Evolutionary conservation across 2,113 vertebrate species (phyloP).

Genomic region (Peromyscus californicus): DNA sequence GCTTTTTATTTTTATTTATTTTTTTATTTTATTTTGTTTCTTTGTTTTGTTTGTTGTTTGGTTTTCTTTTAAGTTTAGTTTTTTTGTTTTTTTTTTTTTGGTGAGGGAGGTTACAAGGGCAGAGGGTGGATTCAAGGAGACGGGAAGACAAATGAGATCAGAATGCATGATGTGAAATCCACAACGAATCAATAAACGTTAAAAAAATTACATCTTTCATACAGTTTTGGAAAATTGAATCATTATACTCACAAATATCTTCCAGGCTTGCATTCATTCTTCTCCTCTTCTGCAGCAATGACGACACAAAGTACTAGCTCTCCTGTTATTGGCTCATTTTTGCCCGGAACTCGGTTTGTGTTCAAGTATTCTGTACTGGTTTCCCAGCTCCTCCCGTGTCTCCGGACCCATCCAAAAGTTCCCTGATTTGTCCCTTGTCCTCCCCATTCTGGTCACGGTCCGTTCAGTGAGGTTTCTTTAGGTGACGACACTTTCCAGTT

Average conservation of each 20-base stretch:
- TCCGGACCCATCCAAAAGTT: not conserved
- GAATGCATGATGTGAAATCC: not conserved
- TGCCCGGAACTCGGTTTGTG: no score
- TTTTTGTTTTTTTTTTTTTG: not conserved
- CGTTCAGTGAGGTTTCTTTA: not conserved
- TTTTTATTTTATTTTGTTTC: no score
- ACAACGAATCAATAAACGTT: not conserved
- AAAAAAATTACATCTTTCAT: not conserved
- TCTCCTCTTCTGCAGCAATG: not conserved
- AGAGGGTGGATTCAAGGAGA: not conserved
- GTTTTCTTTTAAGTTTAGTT: not conserved
- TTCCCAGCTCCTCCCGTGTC: not conserved
- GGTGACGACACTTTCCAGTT: conserved; percentile 20
- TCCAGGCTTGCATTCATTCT: not conserved
- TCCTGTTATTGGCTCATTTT: not conserved
- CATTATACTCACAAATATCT: conserved; percentile 25
- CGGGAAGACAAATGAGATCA: not conserved
- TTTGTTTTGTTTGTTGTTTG: no score
- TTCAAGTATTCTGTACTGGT: not conserved
- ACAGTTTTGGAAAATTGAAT: conserved; percentile 1
- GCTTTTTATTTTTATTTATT: no score
- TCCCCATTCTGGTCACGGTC: not conserved
- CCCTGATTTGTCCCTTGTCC: not conserved
- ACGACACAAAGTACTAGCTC: not conserved
- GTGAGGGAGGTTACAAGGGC: not conserved